Base-by-base conservation (phyloP, 30 jellyfish, hydroid and myxozoan species). In the Turritopsis rubra region DNA sequence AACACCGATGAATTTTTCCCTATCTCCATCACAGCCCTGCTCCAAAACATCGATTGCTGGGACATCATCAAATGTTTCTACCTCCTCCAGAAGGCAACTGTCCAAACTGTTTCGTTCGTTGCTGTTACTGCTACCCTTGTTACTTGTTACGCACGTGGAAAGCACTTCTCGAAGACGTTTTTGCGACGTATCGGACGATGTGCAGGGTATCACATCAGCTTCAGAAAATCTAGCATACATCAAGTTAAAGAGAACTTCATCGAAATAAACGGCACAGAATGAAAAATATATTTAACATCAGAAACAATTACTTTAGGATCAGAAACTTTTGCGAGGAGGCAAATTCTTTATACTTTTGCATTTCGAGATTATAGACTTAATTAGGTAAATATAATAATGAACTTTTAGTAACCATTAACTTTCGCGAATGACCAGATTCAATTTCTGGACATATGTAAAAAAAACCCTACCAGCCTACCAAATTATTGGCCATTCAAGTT, bases 201-300 rank as follows among this genome's bases (percentile, higher is more conserved):
- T 25, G 65, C 81, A 71, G 25, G 85, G 71, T 26, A 82, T 54
- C 0, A 82, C 85, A 52, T 82, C 88, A 20, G 85, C 73, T 27
- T 82, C 88, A 71, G 88, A 26, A 4, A 82, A 82, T 54, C 88
- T 82, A 20, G 1, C 21, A 17, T 0, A 16, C 21, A 16, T 21
- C 54, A 78, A 9, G 28, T n/a, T 52, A 20, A 78, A 52, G 85
- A 29, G 23, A n/a, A n/a, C n/a, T n/a, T n/a, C n/a, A n/a, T n/a
- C n/a, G n/a, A 78, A 78, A 31, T 75, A 68, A 68, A 5, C 5
- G 9, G 16, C 60, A 41, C 60, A 41, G 60, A n/a, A n/a, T n/a
- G n/a, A n/a, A n/a, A n/a, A n/a, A n/a, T n/a, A n/a, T n/a, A n/a
- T n/a, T n/a, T n/a, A n/a, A n/a, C n/a, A n/a, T n/a, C n/a, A n/a